These are phyloP conservation scores for Colostygia pectinataria DNA, from an alignment of 2,888 invertebrate genomes.

Conservation along the genomic window DNA sequence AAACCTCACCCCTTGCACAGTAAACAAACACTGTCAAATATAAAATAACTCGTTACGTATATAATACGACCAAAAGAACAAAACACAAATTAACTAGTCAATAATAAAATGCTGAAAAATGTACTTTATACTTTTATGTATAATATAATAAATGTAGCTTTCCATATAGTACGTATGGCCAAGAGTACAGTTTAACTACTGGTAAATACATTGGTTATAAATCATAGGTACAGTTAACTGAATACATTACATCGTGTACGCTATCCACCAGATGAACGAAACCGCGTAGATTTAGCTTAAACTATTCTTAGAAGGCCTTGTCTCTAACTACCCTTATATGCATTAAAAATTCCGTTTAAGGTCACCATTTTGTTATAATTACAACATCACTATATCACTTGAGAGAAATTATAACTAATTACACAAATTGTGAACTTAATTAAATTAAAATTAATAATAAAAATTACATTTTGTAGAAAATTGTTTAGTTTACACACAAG, in stretches of 20 bases:
- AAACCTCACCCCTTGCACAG: background rate
- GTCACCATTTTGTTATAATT: constrained; percentile 76
- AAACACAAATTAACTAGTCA: constrained; percentile 43
- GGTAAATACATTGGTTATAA: constrained; percentile 48
- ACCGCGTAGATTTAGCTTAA: constrained; percentile 63
- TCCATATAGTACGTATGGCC: constrained; percentile 53
- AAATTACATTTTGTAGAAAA: constrained; percentile 73
- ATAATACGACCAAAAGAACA: constrained; percentile 47
- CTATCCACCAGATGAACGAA: constrained; percentile 54
- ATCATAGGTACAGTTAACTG: constrained; percentile 51
- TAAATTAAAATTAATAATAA: constrained; percentile 39
- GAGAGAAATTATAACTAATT: constrained; percentile 71
- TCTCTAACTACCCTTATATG: constrained; percentile 78
- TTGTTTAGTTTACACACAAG: constrained; percentile 73
- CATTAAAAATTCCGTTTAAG: constrained; percentile 78
- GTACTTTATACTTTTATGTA: constrained; percentile 48
- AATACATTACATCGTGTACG: constrained; percentile 62
- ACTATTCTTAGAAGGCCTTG: constrained; percentile 75
- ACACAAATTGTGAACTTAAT: constrained; percentile 57
- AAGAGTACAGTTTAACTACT: constrained; percentile 52
- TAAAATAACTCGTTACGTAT: constrained; percentile 49
- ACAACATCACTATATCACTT: constrained; percentile 77
- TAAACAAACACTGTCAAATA: constrained; percentile 14
- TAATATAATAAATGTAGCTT: constrained; percentile 54
- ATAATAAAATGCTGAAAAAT: constrained; percentile 53